Conservation (phyloP, 1,140 invertebrate genomes). For the Drosophila parabipectinata region DNA sequence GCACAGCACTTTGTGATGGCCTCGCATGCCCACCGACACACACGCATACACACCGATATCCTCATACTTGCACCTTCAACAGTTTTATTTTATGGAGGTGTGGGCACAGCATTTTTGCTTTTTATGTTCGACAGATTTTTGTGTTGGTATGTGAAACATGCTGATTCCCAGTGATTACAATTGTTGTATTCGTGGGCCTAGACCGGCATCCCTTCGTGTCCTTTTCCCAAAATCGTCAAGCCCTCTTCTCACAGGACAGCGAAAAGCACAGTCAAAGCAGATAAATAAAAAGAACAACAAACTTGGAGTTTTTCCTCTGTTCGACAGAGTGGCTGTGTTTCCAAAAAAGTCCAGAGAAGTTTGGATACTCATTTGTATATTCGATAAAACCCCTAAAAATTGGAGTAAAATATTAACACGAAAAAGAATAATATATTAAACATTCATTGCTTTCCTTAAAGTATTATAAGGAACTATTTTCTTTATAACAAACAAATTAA, state of each 20-base stretch:
- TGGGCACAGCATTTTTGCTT: constrained; percentile 70
- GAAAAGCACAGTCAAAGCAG: constrained; percentile 71
- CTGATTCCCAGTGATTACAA: constrained; percentile 82
- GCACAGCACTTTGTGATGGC: constrained; percentile 62
- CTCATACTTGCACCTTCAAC: constrained; percentile 51
- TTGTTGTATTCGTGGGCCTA: constrained; percentile 66
- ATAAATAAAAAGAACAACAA: constrained; percentile 70
- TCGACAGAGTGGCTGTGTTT: constrained; percentile 24
- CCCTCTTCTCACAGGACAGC: constrained; percentile 28
- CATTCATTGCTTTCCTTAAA: not conserved
- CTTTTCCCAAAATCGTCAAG: not conserved
- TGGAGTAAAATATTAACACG: not conserved
- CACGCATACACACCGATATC: constrained; percentile 8
- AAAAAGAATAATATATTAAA: not conserved
- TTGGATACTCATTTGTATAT: no score
- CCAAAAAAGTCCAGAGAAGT: constrained; percentile 29
- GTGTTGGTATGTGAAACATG: constrained; percentile 82
- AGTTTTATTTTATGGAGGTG: constrained; percentile 65
- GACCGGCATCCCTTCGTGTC: constrained; percentile 1
- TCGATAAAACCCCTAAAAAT: no score
- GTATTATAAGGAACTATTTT: no score
- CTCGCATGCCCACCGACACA: constrained; percentile 5
- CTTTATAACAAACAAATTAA: no score
- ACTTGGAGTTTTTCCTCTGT: constrained; percentile 8
- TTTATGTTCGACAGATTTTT: constrained; percentile 82